Base-by-base conservation (phyloP, 2,113 vertebrate species). In the Eurypyga helias region DNA sequence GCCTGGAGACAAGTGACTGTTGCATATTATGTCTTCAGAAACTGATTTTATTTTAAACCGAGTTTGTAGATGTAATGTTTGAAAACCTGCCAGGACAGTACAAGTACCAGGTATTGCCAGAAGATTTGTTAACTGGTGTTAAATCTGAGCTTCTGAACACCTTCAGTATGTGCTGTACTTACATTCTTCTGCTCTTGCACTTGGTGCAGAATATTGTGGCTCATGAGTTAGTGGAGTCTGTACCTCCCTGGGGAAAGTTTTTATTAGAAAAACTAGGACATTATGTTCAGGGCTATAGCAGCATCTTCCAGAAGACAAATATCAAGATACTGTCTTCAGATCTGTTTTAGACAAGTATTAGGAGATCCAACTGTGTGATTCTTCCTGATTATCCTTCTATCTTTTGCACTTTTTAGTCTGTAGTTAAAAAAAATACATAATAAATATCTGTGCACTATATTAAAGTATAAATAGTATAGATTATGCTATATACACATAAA, bases 231-330 rank as follows among this genome's bases (percentile, higher is more conserved):
- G 92, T 89, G 72, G 75, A 94, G 79, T 92, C 91, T 93, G 87
- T 83, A 61, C 51, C 87, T 97, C 95, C 87, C 95, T 67, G 73
- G 95, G 96, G 96, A 94, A 97, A 97, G 93, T 97, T 96, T 97
- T 97, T 95, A 94, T 96, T 96, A 91, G 92, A 49, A 93, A 91
- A 97, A 96, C 78, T 80, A 75, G 90, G 88, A 92, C 83, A 41
- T 91, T 72, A 36, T 71, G 89, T 83, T 92, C 87, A 13, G 67
- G 83, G 77, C 83, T 96, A 13, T 83, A 87, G 57, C 89, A 87
- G 83, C 81, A 52, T 82, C 69, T 90, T 92, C 65, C 83, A 61
- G 81, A 72, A 75, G 87, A 67, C 65, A 84, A 95, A 69, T 80
- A 87, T 5, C 64, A 52, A 89, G 83, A 89, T 84, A 90, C 1